phyloP scores from a whole-genome alignment of 2,797 vertebrate genomes.

The Chelon labrosus region DNA sequence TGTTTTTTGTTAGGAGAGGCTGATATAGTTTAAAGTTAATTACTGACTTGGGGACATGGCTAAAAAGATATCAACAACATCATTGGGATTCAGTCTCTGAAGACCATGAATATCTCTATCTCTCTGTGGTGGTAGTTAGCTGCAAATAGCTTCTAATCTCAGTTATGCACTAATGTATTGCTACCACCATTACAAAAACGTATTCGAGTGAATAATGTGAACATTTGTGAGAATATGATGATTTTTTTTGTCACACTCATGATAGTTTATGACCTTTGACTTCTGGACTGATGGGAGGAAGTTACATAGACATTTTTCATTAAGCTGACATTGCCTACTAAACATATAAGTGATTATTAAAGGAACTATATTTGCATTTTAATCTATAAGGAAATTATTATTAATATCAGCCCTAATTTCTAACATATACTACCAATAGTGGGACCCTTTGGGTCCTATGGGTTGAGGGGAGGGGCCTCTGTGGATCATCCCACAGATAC shows the following conservation, averaged over 20 bases:
- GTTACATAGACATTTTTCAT: no score
- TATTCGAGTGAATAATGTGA: no score
- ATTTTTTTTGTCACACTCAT: not conserved
- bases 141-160: no score
- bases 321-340: not conserved
- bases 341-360: not conserved
- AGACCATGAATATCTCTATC: not conserved
- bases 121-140: no score
- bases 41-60: conserved; percentile 61
- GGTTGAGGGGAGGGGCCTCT: no score
- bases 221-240: not conserved
- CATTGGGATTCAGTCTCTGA: not conserved
- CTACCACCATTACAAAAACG: no score
- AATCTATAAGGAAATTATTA: not conserved
- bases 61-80: no score
- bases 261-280: not conserved
- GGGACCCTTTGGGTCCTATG: no score
- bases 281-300: not conserved
- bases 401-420: not conserved
- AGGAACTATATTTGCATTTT: not conserved
- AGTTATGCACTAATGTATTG: no score
- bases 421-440: no score
- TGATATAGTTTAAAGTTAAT: conserved; percentile 76
- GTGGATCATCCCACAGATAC: no score
- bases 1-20: conserved; percentile 69